A percentile compares a stretch with the other conserved stretches of the same genome.
These are phyloP conservation scores for Diplolepis rosae DNA, from an alignment of 2,888 invertebrate species.

Conservation along the genomic window DNA sequence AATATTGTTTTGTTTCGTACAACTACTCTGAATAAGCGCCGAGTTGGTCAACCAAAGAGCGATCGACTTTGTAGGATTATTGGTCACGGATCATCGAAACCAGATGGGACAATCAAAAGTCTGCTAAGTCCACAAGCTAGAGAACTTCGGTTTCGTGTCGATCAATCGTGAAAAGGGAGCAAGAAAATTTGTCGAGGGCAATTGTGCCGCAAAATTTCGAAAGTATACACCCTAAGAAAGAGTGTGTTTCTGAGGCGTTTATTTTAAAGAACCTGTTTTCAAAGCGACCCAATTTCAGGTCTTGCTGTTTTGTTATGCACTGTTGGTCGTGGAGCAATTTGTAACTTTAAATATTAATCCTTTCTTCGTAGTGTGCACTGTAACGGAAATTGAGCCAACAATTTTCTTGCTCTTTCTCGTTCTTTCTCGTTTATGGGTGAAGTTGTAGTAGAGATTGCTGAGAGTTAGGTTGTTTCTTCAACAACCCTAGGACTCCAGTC, in stretches of 20 bases:
- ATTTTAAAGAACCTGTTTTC: neutral
- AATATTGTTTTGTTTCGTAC: conserved; percentile 56
- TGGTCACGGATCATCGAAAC: conserved; percentile 29
- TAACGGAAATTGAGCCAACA: conserved; percentile 6
- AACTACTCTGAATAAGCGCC: conserved; percentile 40
- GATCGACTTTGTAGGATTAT: conserved; percentile 14
- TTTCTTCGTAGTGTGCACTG: neutral
- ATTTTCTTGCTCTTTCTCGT: conserved; percentile 11
- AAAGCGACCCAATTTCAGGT: conserved; percentile 8
- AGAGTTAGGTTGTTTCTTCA: neutral
- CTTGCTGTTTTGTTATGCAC: neutral
- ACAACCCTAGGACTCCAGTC: neutral
- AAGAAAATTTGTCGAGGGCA: conserved; percentile 10
- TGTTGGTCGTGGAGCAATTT: conserved; percentile 10
- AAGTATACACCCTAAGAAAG: conserved; percentile 10
- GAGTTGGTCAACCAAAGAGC: conserved; percentile 27
- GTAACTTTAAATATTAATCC: neutral
- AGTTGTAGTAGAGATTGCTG: neutral
- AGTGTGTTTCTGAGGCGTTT: neutral
- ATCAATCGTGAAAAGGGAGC: conserved; percentile 23
- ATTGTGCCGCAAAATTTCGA: conserved; percentile 15
- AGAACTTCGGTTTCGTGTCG: conserved; percentile 12
- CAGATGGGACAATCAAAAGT: conserved; percentile 7
- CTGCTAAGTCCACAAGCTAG: neutral
- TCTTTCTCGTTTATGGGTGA: neutral